Evolutionary conservation across 2,888 invertebrate species (phyloP), one percentile per base, ranked within the genome.

Genomic region (Mesorhabditis spiculigera): DNA sequence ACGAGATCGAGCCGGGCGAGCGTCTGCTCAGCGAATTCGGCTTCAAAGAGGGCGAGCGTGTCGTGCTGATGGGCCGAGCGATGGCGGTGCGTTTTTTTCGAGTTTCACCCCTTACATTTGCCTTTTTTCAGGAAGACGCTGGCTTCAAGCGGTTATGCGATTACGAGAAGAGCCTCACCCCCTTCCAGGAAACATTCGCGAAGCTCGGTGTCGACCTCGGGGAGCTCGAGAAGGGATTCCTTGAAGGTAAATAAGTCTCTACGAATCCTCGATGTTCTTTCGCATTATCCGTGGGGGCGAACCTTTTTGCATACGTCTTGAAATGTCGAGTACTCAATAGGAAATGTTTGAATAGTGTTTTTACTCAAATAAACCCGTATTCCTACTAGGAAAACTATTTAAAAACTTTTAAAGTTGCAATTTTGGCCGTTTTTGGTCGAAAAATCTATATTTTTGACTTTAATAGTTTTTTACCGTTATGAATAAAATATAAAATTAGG

Each of bases 41-140:
- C 41, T 83, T 84, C 74, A 79, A 81, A 62, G 81, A 81, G 28
- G 75, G 76, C 61, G 83, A 84, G 69, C 81, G 78, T 66, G 69
- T 82, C 16, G 75, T 81, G 63, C 79, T 81, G 16, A 81, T 84
- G 76, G 82, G 83, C 16, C 71, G 73, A 4, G 76, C 74, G 67
- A 63, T 67, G 6, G 73, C 73, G n/a, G 76, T 72, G 8, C 71
- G 76, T 43, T 64, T 75, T 43, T 72, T 70, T 71, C 73, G 69
- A 45, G 61, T 43, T n/a, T 66, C 43, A 5, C 5, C 45, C n/a
- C 10, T 50, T 10, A 50, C 1, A 50, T 50, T 13, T 13, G n/a
- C n/a, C n/a, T 50, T 13, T n/a, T 65, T 75, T 68, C 65, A 73
- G 68, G 74, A 75, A 63, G 82, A 85, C 68, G 67, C 79, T 10